Evolutionary conservation across 2,113 vertebrate species (phyloP).

Genomic region (Bettongia penicillata): DNA sequence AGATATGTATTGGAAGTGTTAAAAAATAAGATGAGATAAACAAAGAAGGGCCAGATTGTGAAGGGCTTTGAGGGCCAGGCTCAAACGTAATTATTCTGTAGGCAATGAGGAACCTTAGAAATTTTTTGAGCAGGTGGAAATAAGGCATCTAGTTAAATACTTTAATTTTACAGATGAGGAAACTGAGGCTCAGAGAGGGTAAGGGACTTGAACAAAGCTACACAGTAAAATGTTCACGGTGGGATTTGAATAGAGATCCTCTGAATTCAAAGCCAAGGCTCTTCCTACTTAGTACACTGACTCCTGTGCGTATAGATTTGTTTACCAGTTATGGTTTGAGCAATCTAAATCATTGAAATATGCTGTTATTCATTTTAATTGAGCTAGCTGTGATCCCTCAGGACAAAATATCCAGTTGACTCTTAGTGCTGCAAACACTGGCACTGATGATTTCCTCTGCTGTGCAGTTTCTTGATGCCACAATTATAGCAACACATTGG

Average conservation of each 20-base stretch:
- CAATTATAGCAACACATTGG: background rate
- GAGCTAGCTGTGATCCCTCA: background rate
- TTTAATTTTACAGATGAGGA: background rate
- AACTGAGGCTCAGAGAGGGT: background rate
- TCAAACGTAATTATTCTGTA: background rate
- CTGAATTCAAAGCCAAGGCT: background rate
- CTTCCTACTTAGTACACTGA: background rate
- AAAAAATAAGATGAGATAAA: background rate
- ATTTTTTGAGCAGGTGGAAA: background rate
- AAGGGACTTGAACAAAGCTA: background rate
- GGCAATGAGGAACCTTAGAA: background rate
- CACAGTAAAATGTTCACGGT: background rate
- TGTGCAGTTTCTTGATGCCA: background rate
- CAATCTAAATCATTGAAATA: background rate
- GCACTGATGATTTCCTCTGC: background rate
- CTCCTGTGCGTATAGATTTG: background rate
- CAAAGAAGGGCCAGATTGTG: background rate
- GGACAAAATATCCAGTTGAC: background rate
- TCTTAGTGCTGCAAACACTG: background rate
- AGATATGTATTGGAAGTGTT: background rate
- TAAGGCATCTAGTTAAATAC: background rate
- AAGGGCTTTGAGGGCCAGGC: background rate
- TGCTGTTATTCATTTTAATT: background rate
- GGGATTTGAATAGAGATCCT: background rate
- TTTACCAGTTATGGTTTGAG: background rate